Percentiles rank a stretch among this genome's conserved stretches.
Conservation (phyloP, 2,113 vertebrate species). For the Procavia capensis region DNA sequence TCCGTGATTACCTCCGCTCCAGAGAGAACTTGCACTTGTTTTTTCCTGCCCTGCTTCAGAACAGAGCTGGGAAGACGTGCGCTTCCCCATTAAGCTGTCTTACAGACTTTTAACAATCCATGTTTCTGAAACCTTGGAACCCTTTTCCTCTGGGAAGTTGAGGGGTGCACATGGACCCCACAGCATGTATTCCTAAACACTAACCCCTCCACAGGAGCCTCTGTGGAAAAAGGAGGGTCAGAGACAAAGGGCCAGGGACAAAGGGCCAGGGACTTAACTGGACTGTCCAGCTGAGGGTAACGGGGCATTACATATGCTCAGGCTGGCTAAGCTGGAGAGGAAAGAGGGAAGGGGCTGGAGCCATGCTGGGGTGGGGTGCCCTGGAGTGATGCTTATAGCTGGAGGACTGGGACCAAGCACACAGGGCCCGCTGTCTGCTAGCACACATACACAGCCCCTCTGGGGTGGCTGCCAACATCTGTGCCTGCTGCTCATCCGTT, state of each 20-base stretch:
- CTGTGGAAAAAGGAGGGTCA: not conserved
- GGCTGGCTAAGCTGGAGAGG: not conserved
- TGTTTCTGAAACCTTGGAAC: not conserved
- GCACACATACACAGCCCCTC: not conserved
- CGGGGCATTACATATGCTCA: not conserved
- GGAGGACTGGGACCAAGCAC: not conserved
- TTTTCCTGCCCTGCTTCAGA: not conserved
- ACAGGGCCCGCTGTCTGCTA: too few species aligned
- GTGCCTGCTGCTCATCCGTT: too few species aligned
- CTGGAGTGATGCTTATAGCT: not conserved
- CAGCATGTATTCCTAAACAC: accelerated
- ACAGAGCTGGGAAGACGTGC: accelerated
- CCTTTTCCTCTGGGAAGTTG: accelerated
- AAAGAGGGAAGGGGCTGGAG: not conserved
- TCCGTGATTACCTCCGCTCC: not conserved
- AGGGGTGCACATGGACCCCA: accelerated
- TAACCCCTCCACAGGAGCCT: not conserved
- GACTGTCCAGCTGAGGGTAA: not conserved
- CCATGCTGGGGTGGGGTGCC: accelerated
- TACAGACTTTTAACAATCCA: not conserved
- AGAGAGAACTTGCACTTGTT: not conserved
- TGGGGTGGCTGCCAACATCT: not conserved
- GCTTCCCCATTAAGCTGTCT: not conserved
- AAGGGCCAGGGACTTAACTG: not conserved
- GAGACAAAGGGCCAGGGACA: not conserved